A percentile compares a stretch with the other conserved stretches of the same genome.
phyloP scores from a whole-genome alignment of 2,113 vertebrate genomes.

The Coptodon bakossiorum region DNA sequence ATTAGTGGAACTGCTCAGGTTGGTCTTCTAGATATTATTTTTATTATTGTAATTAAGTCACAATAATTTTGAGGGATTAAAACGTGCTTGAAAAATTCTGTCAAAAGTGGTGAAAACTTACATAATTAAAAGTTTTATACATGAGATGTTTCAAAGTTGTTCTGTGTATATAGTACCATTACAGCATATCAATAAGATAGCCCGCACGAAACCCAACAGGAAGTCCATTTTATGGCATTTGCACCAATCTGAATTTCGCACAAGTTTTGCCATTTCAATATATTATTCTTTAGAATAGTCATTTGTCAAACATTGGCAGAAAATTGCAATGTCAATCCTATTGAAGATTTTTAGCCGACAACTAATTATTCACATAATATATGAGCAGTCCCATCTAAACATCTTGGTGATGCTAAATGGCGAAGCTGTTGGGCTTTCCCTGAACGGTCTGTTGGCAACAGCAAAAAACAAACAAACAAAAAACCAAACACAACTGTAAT shows the following conservation, averaged over 20 bases:
- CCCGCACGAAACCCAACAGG: background rate
- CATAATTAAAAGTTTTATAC: background rate
- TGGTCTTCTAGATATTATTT: background rate
- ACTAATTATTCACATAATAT: background rate
- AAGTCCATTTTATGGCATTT: background rate
- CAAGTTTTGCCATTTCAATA: background rate
- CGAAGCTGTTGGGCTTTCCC: background rate
- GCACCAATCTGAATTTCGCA: background rate
- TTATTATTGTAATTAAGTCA: background rate
- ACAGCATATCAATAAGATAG: background rate
- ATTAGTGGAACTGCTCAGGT: background rate
- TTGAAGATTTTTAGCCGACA: background rate
- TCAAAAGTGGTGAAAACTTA: background rate
- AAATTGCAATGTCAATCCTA: background rate
- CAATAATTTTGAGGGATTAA: background rate
- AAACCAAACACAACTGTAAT: accelerated
- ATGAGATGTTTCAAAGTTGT: background rate
- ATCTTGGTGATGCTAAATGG: background rate
- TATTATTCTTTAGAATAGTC: background rate
- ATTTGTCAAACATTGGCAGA: background rate
- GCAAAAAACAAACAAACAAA: background rate
- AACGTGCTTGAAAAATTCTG: background rate
- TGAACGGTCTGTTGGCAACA: background rate
- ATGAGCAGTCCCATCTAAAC: background rate
- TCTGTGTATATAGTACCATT: background rate